phyloP scores from a whole-genome alignment of 2,888 invertebrate species.

The Lasioglossum malachurum region DNA sequence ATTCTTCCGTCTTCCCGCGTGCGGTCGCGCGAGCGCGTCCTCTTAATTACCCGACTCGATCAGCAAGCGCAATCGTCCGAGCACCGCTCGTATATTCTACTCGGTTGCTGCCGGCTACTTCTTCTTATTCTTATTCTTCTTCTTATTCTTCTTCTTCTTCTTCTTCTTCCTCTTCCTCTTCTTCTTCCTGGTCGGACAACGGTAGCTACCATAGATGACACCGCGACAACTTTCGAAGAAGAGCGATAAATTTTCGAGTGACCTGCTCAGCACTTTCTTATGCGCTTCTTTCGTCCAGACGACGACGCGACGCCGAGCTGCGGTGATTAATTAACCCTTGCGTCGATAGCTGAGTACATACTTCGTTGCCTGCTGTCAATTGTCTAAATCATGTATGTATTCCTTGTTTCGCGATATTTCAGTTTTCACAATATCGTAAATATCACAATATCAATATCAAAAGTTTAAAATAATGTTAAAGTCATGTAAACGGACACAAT shows the following conservation, averaged over 20 bases:
- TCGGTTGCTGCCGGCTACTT: neutral
- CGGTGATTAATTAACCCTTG: neutral
- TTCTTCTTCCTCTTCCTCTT: neutral
- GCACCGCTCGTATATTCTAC: constrained; percentile 10
- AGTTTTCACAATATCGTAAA: no score
- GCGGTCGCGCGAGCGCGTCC: constrained; percentile 2
- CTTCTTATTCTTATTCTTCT: neutral
- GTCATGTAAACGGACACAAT: no score
- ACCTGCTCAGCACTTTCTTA: constrained; percentile 4
- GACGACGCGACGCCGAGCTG: neutral
- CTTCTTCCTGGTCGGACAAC: constrained; percentile 8
- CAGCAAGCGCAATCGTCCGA: constrained; percentile 30
- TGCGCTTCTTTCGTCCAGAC: neutral
- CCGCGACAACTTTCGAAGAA: constrained; percentile 22
- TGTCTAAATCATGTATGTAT: no score
- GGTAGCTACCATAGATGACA: constrained; percentile 13
- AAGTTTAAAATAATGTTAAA: no score
- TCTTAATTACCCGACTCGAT: constrained; percentile 54
- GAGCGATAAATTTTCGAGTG: constrained; percentile 36
- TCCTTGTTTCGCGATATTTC: no score
- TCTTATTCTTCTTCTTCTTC: no score
- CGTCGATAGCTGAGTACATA: neutral
- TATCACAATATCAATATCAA: no score
- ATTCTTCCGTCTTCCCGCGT: constrained; percentile 31
- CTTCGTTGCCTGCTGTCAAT: neutral